Conservation (phyloP, 2,113 vertebrate genomes). For the Acanthochromis polyacanthus region DNA sequence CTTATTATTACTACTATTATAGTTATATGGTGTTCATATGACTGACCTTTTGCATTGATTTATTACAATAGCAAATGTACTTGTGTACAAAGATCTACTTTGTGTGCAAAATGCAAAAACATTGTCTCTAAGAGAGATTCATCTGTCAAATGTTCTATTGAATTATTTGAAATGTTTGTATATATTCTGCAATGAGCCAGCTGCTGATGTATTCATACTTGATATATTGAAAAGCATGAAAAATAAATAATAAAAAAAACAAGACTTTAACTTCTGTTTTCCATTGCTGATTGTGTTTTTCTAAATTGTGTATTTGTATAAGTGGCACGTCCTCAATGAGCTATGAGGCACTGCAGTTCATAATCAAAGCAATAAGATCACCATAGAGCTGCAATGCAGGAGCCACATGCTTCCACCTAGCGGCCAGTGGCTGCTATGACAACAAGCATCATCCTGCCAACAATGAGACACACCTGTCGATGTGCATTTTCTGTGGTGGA, state of each 20-base stretch:
- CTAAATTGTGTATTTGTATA: background rate
- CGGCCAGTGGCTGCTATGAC: background rate
- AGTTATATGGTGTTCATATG: conserved; percentile 84
- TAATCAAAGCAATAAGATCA: too few relatives aligned
- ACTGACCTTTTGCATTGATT: conserved; percentile 80
- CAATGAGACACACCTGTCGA: conserved; percentile 67
- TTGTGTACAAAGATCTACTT: conserved; percentile 85
- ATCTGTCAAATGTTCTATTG: conserved; percentile 87
- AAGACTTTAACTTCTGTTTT: background rate
- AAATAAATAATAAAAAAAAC: conserved; percentile 60
- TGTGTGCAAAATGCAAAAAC: conserved; percentile 82
- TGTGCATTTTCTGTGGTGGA: conserved; percentile 10
- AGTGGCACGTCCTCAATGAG: background rate
- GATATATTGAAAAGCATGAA: conserved; percentile 72
- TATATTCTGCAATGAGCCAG: conserved; percentile 62
- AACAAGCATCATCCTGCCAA: background rate
- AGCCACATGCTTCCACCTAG: conserved; percentile 62
- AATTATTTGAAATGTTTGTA: conserved; percentile 82
- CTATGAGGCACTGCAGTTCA: background rate
- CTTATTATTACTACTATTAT: conserved; percentile 27
- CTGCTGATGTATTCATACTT: conserved; percentile 71
- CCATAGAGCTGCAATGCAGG: background rate
- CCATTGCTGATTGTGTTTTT: background rate
- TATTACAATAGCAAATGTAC: conserved; percentile 81
- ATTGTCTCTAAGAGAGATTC: conserved; percentile 88